Evolutionary conservation across 2,888 invertebrate species (phyloP).

Genomic region (Andrena dorsata): DNA sequence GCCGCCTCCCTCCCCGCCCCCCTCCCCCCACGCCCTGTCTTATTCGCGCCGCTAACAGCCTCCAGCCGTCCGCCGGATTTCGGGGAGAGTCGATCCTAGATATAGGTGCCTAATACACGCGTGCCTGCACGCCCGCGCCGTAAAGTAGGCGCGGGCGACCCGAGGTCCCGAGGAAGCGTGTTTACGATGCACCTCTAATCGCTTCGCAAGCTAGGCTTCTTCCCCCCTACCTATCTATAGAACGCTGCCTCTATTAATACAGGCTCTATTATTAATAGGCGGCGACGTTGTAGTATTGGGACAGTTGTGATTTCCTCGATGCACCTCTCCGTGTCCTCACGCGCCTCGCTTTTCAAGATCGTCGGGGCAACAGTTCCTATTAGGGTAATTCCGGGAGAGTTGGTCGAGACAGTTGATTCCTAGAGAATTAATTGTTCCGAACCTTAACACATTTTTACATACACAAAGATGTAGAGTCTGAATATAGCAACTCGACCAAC

Average conservation of each 20-base stretch:
- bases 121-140: background rate
- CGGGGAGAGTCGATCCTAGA: background rate
- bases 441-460: too few relatives aligned
- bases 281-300: constrained; percentile 58
- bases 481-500: too few relatives aligned
- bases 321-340: constrained; percentile 16
- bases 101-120: background rate
- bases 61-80: background rate
- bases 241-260: constrained; percentile 75
- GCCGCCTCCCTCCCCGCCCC: too few relatives aligned
- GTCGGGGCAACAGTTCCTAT: background rate
- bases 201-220: constrained; percentile 30
- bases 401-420: too few relatives aligned
- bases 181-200: constrained; percentile 39
- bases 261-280: constrained; percentile 75
- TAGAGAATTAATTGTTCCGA: too few relatives aligned
- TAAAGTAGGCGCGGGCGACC: background rate
- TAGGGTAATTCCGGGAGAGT: too few relatives aligned
- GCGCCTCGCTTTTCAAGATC: constrained; percentile 11
- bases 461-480: too few relatives aligned
- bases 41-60: background rate
- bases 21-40: too few relatives aligned
- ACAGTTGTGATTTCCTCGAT: constrained; percentile 63
- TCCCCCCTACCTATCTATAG: constrained; percentile 39
- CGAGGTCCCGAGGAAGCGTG: constrained; percentile 9